A percentile compares a stretch with the other conserved stretches of the same genome.
These are phyloP conservation scores for Camelus dromedarius DNA, from an alignment of 2,113 vertebrate species.

Conservation along the genomic window DNA sequence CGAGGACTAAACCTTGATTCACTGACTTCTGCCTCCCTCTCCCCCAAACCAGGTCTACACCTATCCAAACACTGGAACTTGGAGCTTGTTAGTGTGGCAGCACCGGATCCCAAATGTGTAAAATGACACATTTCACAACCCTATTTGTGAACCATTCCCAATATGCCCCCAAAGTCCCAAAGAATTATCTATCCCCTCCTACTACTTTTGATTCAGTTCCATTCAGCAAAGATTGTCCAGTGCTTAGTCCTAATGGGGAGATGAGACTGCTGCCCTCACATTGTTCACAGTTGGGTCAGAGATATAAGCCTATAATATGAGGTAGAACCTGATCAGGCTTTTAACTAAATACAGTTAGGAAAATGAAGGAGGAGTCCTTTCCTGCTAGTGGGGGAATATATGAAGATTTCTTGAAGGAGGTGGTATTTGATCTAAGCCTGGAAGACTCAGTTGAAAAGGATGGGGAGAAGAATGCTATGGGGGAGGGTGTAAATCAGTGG, in stretches of 20 bases:
- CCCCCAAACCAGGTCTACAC: not conserved
- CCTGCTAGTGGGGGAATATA: not conserved
- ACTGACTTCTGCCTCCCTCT: not conserved
- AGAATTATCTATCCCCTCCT: not conserved
- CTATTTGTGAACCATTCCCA: not conserved
- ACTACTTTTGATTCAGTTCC: not conserved
- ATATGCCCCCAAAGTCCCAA: not conserved
- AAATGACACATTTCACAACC: no score
- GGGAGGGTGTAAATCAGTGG: no score
- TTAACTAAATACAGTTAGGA: not conserved
- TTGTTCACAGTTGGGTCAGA: not conserved
- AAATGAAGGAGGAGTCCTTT: not conserved
- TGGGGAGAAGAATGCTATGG: not conserved
- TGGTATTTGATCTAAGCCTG: not conserved
- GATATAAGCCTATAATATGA: not conserved
- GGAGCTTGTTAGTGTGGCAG: not conserved
- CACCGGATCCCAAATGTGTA: not conserved
- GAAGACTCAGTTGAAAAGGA: not conserved
- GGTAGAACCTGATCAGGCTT: not conserved
- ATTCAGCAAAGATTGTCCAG: not conserved
- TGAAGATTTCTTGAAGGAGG: not conserved
- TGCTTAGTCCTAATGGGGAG: not conserved
- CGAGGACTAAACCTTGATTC: not conserved
- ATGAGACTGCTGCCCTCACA: not conserved
- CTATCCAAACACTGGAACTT: not conserved